Conservation (phyloP, 2,113 vertebrate genomes). For the Typhlomys cinereus region DNA sequence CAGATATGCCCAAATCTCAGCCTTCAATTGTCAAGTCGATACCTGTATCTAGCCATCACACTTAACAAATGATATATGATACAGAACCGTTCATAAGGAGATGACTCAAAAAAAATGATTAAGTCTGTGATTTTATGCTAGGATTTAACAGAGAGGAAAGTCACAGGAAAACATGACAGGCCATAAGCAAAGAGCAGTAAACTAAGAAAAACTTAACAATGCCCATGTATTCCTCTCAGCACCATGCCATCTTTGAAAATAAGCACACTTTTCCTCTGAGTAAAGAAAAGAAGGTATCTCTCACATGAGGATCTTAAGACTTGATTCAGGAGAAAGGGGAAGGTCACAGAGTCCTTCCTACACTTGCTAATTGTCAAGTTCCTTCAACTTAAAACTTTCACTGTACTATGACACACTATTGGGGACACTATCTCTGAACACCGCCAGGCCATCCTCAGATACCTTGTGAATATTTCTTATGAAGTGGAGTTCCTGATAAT, state of each 20-base stretch:
- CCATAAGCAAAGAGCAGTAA: background rate
- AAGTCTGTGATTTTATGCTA: background rate
- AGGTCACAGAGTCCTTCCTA: background rate
- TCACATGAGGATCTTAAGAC: background rate
- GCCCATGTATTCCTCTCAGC: background rate
- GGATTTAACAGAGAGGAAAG: background rate
- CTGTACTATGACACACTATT: background rate
- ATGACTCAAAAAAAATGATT: background rate
- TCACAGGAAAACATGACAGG: background rate
- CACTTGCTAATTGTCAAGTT: background rate
- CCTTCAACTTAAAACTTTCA: background rate
- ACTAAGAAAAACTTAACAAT: background rate
- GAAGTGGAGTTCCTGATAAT: slow-evolving; percentile 9
- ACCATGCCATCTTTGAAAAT: background rate
- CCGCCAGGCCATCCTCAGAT: background rate
- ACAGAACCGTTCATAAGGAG: background rate
- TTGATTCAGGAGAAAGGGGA: background rate
- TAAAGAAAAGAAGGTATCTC: background rate
- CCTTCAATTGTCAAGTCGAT: too few species aligned
- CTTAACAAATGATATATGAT: background rate
- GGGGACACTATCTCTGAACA: background rate
- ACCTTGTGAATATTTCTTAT: slow-evolving; percentile 11
- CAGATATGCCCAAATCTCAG: too few species aligned
- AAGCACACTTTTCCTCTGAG: background rate
- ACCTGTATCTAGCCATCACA: too few species aligned